Base-by-base conservation (phyloP, 1,140 invertebrate species). In the Amyelois transitella region DNA sequence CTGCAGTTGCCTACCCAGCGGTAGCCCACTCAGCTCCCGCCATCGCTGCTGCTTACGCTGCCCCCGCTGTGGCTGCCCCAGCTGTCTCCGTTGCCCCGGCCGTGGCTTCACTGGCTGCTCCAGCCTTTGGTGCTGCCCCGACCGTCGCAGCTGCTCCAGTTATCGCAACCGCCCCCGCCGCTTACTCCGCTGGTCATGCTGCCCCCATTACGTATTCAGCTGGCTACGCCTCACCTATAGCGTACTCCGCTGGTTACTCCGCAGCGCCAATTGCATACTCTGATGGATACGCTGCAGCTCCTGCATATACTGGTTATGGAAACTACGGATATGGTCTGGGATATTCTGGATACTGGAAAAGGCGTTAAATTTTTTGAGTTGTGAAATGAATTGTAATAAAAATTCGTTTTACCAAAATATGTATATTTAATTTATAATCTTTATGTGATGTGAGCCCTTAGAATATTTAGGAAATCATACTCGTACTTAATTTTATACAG, bases 201-300 rank as follows among this genome's bases (percentile, higher is more conserved):
- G 45, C 45, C 7, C n/a, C 20, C 32, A 12, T 8, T 12, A 4
- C 12, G 32, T 38, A n/a, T 24, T 24, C 22, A 3, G 8, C 22
- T 24, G 8, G 22, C 8, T 24, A 24, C 22, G 12, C 32, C 32
- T 4, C 32, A 14, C 32, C 32, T 14, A 2, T 38, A 8, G 32
- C 32, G 8, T 38, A 38, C 32, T 38, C 32, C 20, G 38, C 43
- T 19, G 54, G 50, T 17, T 38, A 38, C 32, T 38, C 51, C n/a
- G 51, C 51, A 20, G 20, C 59, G 0, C 50, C 56, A 14, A 25
- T 51, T 6, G 53, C 63, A 0, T 65, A 66, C 52, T 22, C 59
- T 18, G 48, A 58, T 6, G 56, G 55, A 17, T 38, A 48, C 20
- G 45, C 18, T 6, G 32, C 50, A 6, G 25, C 50, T 43, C 25